These are phyloP conservation scores for Nemopilema nomurai DNA, from an alignment of 30 jellyfish, hydroid and myxozoan species.

Conservation along the genomic window DNA sequence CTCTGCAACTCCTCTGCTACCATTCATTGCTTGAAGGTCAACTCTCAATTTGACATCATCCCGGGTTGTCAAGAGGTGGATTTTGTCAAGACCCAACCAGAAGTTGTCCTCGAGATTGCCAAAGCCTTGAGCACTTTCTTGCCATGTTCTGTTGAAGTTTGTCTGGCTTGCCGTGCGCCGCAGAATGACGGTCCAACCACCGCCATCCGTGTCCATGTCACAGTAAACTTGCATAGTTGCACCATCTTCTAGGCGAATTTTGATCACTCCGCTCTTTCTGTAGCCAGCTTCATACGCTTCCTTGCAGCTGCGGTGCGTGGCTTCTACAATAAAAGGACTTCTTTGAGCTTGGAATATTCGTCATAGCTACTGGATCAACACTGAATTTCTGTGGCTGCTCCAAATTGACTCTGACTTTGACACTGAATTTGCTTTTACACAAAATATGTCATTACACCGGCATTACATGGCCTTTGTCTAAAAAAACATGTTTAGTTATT, in stretches of 20 bases:
- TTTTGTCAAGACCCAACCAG: constrained; percentile 4
- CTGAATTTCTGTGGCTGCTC: too few species aligned
- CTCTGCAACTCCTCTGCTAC: too few species aligned
- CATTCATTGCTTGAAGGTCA: constrained; percentile 9
- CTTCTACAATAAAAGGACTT: not conserved
- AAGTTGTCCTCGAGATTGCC: not conserved
- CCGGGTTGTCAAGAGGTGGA: not conserved
- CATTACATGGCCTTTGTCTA: too few species aligned
- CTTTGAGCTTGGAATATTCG: too few species aligned
- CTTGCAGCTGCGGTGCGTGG: not conserved
- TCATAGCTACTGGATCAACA: too few species aligned
- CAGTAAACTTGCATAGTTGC: not conserved
- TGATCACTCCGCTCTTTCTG: not conserved
- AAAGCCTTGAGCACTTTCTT: not conserved
- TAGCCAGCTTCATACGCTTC: not conserved
- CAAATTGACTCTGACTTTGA: too few species aligned
- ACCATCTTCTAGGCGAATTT: not conserved
- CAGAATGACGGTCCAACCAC: constrained; percentile 1
- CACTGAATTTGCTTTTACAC: too few species aligned
- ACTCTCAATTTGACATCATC: not conserved
- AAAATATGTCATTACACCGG: too few species aligned
- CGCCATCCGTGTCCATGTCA: constrained; percentile 10
- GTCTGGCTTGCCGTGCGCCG: not conserved
- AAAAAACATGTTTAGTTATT: too few species aligned
- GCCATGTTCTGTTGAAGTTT: not conserved